Percentiles rank a stretch among this genome's conserved stretches.
These are phyloP conservation scores for Psittacula derbiana DNA, from an alignment of 2,797 vertebrate species.

Conservation along the genomic window DNA sequence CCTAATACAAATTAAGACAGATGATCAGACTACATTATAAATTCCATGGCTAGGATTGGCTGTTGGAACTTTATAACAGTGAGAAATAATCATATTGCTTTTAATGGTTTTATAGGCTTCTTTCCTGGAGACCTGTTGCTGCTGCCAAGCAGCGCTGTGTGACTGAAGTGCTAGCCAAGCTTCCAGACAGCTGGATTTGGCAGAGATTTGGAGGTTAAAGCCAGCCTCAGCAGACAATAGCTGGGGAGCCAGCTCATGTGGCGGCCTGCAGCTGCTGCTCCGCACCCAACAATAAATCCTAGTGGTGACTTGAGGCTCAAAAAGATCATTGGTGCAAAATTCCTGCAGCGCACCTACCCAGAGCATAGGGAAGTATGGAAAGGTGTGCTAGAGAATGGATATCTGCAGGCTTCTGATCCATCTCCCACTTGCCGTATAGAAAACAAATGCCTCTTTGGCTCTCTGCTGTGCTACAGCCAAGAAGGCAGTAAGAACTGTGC, in stretches of 20 bases:
- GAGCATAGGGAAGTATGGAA: background rate
- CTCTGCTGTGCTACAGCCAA: background rate
- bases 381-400: background rate
- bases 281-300: background rate
- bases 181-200: background rate
- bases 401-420: background rate
- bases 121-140: background rate
- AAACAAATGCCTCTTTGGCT: background rate
- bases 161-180: background rate
- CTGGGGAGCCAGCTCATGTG: background rate
- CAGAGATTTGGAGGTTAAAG: background rate
- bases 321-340: background rate
- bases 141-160: background rate
- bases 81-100: background rate
- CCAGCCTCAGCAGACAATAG: background rate
- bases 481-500: background rate
- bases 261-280: background rate
- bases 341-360: background rate
- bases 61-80: background rate
- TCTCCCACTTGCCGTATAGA: fast-evolving
- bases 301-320: background rate
- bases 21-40: background rate
- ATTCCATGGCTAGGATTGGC: background rate
- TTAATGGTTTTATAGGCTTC: background rate
- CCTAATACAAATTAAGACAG: background rate